Conservation (phyloP, 2,113 vertebrate species). For the Sylvia atricapilla region DNA sequence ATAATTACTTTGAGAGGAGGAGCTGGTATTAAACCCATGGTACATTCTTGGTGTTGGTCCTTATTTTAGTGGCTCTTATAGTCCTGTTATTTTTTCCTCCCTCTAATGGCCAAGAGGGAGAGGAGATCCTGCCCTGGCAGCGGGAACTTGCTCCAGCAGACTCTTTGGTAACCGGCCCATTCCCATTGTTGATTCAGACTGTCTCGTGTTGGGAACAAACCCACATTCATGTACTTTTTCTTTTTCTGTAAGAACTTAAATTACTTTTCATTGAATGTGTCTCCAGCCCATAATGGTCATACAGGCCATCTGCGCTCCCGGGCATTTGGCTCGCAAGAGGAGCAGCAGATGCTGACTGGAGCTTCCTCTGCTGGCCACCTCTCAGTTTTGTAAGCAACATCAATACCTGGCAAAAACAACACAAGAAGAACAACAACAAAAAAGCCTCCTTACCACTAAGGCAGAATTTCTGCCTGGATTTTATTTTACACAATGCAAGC, state of each 20-base stretch:
- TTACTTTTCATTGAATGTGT: conserved; percentile 50
- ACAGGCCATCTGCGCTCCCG: conserved; percentile 20
- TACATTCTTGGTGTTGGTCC: conserved; percentile 67
- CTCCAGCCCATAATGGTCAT: conserved; percentile 44
- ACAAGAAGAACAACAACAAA: neutral
- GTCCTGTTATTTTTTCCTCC: conserved; percentile 67
- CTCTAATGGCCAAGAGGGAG: conserved; percentile 66
- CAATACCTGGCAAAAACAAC: neutral
- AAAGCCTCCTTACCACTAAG: neutral
- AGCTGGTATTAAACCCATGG: conserved; percentile 66
- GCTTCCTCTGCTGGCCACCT: neutral
- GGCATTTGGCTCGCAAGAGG: neutral
- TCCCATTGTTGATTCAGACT: conserved; percentile 72
- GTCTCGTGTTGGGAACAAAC: conserved; percentile 66
- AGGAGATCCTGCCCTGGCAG: conserved; percentile 63
- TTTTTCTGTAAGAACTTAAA: conserved; percentile 57
- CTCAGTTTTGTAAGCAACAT: neutral
- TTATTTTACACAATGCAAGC: neutral
- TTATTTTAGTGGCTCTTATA: conserved; percentile 64
- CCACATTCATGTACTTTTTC: conserved; percentile 53
- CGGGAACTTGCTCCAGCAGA: conserved; percentile 52
- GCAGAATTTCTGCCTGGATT: neutral
- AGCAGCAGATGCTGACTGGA: neutral
- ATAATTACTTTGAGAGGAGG: conserved; percentile 52
- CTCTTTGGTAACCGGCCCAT: conserved; percentile 61